Percentiles rank a stretch among this genome's conserved stretches.
These are phyloP conservation scores for Hypothenemus hampei DNA, from an alignment of 1,140 invertebrate genomes.

Conservation along the genomic window DNA sequence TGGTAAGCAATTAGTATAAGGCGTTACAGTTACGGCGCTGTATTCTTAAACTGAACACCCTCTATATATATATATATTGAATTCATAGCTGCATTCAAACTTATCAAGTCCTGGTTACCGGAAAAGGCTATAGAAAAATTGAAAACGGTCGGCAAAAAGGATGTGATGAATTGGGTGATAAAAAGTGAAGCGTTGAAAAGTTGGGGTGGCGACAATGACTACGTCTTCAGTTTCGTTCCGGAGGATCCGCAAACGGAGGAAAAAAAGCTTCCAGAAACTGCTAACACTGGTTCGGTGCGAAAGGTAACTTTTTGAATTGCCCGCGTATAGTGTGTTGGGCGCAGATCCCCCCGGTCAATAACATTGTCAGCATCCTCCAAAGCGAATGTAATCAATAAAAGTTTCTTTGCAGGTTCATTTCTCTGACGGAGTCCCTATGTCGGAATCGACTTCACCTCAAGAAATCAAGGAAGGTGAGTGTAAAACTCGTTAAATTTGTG, in stretches of 20 bases:
- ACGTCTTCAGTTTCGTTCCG: slow-evolving; percentile 65
- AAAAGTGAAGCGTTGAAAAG: slow-evolving; percentile 66
- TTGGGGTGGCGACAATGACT: slow-evolving; percentile 84
- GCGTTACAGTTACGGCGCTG: too few relatives aligned
- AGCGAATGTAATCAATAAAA: slow-evolving; percentile 14
- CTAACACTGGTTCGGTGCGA: slow-evolving; percentile 42
- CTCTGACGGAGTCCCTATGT: slow-evolving; percentile 53
- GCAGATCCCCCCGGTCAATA: neutral
- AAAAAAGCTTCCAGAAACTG: slow-evolving; percentile 46
- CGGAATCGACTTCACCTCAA: slow-evolving; percentile 35
- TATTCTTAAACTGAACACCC: too few relatives aligned
- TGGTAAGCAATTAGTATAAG: slow-evolving; percentile 56
- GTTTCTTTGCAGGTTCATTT: slow-evolving; percentile 50
- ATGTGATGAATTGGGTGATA: slow-evolving; percentile 70
- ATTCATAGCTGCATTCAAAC: slow-evolving; percentile 79
- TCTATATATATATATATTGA: too few relatives aligned
- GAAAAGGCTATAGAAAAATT: slow-evolving; percentile 85
- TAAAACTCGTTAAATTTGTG: neutral
- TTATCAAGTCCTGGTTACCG: slow-evolving; percentile 85
- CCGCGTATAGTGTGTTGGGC: slow-evolving; percentile 9
- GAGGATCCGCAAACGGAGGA: slow-evolving; percentile 46
- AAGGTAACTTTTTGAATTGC: slow-evolving; percentile 43
- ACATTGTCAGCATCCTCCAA: neutral
- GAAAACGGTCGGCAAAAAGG: slow-evolving; percentile 78
- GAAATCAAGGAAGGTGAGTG: slow-evolving; percentile 34